These are phyloP conservation scores for Rallus crepitans DNA, from an alignment of 2,797 vertebrate genomes.

Conservation along the genomic window DNA sequence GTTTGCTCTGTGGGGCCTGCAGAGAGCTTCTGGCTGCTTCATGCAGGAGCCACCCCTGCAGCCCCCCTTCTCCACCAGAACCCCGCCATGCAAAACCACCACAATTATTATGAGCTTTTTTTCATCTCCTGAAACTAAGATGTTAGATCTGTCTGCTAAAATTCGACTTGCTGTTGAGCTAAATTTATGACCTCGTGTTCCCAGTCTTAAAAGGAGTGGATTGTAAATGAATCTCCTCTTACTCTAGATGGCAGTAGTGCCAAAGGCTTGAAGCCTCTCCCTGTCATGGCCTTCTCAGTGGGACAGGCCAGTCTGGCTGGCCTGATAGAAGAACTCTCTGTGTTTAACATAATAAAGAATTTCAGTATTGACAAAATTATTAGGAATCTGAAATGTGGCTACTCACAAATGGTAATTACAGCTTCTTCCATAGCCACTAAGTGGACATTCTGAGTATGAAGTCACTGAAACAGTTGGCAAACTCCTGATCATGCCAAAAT, in stretches of 20 bases:
- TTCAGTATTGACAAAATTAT: neutral
- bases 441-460: neutral
- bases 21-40: too few species aligned
- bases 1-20: too few species aligned
- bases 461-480: neutral
- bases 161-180: neutral
- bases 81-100: too few species aligned
- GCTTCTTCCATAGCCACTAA: neutral
- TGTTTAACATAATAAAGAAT: neutral
- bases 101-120: neutral
- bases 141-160: neutral
- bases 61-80: too few species aligned
- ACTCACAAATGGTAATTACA: neutral
- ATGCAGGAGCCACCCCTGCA: too few species aligned
- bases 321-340: neutral
- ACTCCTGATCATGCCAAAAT: neutral
- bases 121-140: neutral
- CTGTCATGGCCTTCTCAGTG: neutral
- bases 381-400: accelerated
- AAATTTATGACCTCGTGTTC: neutral
- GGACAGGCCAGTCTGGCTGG: neutral
- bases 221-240: neutral
- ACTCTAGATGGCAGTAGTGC: constrained; percentile 61
- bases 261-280: neutral
- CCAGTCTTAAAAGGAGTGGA: neutral